A percentile compares a stretch with the other conserved stretches of the same genome.
Evolutionary conservation across 2,797 vertebrate species (phyloP).

Genomic region (Sebastes taczanowskii): DNA sequence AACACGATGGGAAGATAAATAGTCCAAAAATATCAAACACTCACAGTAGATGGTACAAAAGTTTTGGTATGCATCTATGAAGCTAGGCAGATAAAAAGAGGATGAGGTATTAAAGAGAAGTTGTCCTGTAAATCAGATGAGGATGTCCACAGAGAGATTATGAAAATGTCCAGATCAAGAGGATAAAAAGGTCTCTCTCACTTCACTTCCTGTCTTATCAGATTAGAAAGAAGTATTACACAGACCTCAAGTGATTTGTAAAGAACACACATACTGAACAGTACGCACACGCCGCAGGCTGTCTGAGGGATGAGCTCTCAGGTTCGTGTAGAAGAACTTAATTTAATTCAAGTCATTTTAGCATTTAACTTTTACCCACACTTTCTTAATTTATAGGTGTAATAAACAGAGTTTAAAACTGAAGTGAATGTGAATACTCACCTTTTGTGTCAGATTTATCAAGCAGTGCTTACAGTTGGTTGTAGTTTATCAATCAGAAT

Average conservation of each 20-base stretch:
- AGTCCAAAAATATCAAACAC: not conserved
- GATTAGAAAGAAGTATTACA: conserved; percentile 17
- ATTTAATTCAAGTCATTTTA: too few species aligned
- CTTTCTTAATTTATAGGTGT: too few species aligned
- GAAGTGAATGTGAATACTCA: not conserved
- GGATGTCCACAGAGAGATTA: conserved; percentile 23
- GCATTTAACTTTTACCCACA: not conserved
- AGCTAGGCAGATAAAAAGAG: not conserved
- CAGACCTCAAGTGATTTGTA: conserved; percentile 1
- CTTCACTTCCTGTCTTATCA: conserved; percentile 16
- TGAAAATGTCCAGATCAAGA: conserved; percentile 20
- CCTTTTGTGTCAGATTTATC: not conserved
- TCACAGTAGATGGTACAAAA: not conserved
- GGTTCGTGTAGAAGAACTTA: not conserved
- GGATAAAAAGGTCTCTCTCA: conserved; percentile 9
- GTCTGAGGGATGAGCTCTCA: not conserved
- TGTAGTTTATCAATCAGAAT: not conserved
- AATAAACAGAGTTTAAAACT: too few species aligned
- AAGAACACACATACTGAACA: not conserved
- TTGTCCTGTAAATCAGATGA: not conserved
- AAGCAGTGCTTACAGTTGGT: not conserved
- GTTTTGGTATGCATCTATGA: not conserved
- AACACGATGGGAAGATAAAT: not conserved
- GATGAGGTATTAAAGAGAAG: not conserved
- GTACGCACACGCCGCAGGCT: not conserved